phyloP scores from a whole-genome alignment of 2,797 vertebrate genomes.

The Smutsia temminckii region DNA sequence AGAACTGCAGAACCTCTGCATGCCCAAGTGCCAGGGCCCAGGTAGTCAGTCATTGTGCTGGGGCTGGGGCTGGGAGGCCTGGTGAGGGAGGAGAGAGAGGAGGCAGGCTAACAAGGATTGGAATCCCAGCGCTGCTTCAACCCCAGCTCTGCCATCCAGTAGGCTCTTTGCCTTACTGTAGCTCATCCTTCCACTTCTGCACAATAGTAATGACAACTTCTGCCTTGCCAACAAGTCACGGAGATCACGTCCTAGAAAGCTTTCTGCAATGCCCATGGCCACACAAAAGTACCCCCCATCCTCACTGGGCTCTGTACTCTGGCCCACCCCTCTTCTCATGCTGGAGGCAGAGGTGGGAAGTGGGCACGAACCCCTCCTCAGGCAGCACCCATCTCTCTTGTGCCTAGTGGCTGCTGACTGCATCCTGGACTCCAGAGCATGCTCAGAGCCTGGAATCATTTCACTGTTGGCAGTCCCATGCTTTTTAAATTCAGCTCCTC shows the following conservation, averaged over 20 bases:
- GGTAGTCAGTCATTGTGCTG: neutral
- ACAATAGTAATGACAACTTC: neutral
- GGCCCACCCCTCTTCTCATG: no score
- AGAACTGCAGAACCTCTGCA: neutral
- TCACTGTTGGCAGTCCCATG: neutral
- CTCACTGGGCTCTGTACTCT: neutral
- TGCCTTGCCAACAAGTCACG: neutral
- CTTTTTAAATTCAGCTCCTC: neutral
- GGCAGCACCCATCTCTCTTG: no score
- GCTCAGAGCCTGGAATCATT: neutral
- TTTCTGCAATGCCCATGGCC: no score
- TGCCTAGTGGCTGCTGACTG: neutral
- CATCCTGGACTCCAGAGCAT: no score
- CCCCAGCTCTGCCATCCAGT: neutral
- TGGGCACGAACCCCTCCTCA: neutral
- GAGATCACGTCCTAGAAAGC: neutral
- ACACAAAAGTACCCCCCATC: no score
- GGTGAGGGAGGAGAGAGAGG: neutral
- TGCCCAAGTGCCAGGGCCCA: neutral
- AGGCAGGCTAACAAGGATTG: no score
- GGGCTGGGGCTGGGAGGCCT: neutral
- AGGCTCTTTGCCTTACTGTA: neutral
- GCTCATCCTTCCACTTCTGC: neutral
- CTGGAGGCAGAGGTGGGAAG: no score
- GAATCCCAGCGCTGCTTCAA: neutral